These are phyloP conservation scores for Cryptocheilus praepositus DNA, from an alignment of 2,888 invertebrate species.

Conservation along the genomic window DNA sequence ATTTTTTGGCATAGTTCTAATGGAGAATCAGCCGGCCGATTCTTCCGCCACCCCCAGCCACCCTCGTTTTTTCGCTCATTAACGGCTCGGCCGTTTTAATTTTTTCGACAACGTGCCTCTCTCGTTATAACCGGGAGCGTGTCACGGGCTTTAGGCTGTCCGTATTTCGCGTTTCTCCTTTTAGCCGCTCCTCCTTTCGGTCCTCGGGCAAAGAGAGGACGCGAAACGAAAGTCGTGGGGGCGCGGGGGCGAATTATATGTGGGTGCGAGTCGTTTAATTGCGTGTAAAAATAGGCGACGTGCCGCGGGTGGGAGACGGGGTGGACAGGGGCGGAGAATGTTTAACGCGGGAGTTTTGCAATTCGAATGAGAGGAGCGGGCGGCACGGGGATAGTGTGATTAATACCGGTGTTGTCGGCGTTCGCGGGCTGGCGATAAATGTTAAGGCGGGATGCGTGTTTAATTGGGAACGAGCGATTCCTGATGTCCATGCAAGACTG, in stretches of 20 bases:
- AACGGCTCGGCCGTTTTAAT: not conserved
- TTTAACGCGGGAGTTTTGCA: too few species aligned
- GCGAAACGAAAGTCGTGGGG: too few species aligned
- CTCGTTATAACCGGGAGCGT: not conserved
- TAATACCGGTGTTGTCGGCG: too few species aligned
- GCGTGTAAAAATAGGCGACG: slow-evolving; percentile 2
- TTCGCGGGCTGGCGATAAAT: too few species aligned
- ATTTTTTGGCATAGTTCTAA: too few species aligned
- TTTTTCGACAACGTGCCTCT: not conserved
- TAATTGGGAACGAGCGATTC: too few species aligned
- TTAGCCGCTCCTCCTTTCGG: not conserved
- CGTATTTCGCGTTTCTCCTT: not conserved
- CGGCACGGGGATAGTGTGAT: too few species aligned
- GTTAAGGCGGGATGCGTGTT: too few species aligned
- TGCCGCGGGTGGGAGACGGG: not conserved
- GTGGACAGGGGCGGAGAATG: not conserved
- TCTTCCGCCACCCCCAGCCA: not conserved
- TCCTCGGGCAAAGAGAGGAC: not conserved
- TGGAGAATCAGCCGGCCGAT: not conserved
- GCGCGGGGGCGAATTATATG: too few species aligned
- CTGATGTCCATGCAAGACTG: too few species aligned
- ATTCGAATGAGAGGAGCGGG: too few species aligned
- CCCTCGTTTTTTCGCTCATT: not conserved
- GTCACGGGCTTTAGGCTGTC: not conserved
- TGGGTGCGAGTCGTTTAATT: too few species aligned